Percentiles rank a stretch among this genome's conserved stretches.
These are phyloP conservation scores for Yponomeuta evonymella DNA, from an alignment of 2,888 invertebrate species.

Conservation along the genomic window DNA sequence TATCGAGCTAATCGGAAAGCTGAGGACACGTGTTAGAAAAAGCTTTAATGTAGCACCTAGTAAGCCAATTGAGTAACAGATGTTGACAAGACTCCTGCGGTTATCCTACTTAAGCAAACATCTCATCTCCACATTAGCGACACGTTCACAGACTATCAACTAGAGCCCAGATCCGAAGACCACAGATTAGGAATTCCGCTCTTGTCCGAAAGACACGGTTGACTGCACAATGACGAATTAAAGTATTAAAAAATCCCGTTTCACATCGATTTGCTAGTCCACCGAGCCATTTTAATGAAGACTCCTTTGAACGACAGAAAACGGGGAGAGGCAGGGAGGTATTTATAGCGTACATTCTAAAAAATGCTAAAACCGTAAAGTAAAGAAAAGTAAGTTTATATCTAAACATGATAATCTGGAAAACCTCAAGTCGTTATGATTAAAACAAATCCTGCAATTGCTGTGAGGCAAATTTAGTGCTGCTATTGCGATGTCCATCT, in stretches of 20 bases:
- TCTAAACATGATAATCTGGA: no score
- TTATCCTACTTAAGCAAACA: background rate
- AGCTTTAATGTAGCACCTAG: no score
- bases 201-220: background rate
- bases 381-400: no score
- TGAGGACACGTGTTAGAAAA: no score
- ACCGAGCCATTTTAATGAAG: constrained; percentile 11
- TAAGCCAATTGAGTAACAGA: background rate
- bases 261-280: constrained; percentile 15
- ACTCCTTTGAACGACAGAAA: constrained; percentile 34
- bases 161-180: background rate
- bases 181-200: background rate
- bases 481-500: no score
- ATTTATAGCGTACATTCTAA: constrained; percentile 25
- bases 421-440: no score
- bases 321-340: constrained; percentile 47
- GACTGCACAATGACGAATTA: constrained; percentile 11
- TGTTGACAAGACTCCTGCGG: background rate
- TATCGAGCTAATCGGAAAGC: no score
- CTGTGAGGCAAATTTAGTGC: no score
- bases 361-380: background rate
- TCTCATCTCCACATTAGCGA: constrained; percentile 1
- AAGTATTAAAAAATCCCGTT: constrained; percentile 14
- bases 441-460: no score
- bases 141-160: background rate